phyloP scores from a whole-genome alignment of 2,888 invertebrate species.

The Scrobipalpa costella region DNA sequence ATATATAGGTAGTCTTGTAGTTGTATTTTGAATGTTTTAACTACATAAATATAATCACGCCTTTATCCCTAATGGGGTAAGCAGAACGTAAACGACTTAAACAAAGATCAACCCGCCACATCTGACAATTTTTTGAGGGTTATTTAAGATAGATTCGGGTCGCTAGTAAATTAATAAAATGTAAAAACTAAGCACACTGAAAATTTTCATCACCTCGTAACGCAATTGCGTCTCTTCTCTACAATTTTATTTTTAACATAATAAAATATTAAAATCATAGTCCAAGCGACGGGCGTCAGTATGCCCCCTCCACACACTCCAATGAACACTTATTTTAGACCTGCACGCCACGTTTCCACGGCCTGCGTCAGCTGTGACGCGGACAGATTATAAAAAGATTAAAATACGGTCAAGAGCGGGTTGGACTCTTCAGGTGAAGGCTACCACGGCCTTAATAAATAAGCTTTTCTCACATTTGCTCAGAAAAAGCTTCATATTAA shows the following conservation, averaged over 20 bases:
- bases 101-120: too few species aligned
- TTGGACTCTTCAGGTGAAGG: background rate
- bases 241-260: conserved; percentile 5
- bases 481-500: too few species aligned
- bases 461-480: background rate
- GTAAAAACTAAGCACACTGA: too few species aligned
- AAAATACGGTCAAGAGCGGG: conserved; percentile 7
- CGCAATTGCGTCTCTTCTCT: conserved; percentile 7
- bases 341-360: conserved; percentile 17
- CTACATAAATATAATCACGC: too few species aligned
- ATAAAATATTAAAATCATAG: conserved; percentile 4
- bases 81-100: too few species aligned
- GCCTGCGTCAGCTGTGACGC: conserved; percentile 41
- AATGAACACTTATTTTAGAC: conserved; percentile 33
- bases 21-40: too few species aligned
- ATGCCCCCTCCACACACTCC: conserved; percentile 24
- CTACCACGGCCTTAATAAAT: background rate
- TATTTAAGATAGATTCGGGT: too few species aligned
- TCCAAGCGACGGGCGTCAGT: background rate
- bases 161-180: too few species aligned
- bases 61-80: too few species aligned
- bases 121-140: too few species aligned
- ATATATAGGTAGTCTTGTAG: too few species aligned
- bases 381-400: conserved; percentile 40
- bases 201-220: background rate